Base-by-base conservation (phyloP, 2,797 vertebrate species). In the Mormyrus hasselquistii region DNA sequence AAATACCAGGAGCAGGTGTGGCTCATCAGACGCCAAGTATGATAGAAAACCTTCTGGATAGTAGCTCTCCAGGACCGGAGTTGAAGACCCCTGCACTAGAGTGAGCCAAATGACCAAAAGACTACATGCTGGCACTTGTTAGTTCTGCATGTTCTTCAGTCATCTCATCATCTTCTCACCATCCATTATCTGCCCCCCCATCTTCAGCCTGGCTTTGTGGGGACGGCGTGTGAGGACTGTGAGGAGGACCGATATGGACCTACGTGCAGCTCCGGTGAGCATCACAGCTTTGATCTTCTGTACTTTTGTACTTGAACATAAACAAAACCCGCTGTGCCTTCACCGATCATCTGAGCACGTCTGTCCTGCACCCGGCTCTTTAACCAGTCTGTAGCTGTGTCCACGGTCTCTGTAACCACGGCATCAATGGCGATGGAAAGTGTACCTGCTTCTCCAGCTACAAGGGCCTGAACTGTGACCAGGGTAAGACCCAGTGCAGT, bases 401-500 rank as follows among this genome's bases (percentile, higher is more conserved):
- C 88, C 97, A 99, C 0, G 98, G 98, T 1, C 47, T 96, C 2
- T 99, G 98, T 92, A 94, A 92, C 91, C 92, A 91, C 2, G 98
- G 98, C 0, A 59, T 96, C 1, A 88, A 49, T 0, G 97, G 97
- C 0, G 90, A 96, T 0, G 98, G 98, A 0, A 92, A 76, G 25
- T 99, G 98, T 87, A 92, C 92, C 3, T 99, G 98, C 91, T 94
- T 96, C 69, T 97, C 98, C 38, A 97, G 96, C 0, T 99, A 99
- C 91, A 93, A 90, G 49, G 97, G 98, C 69, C 91, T 92, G 25
- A 92, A 38, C 50, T 99, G 98, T 91, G 96, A 98, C 76, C 92
- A 95, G 88, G 95, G 98, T 99, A 93, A 96, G 96, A 94, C 47
- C 29, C 16, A 29, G 6, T 41, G 34, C 87, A 22, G 25, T 4